phyloP scores from a whole-genome alignment of 2,888 invertebrate genomes.

The Melanostoma scalare region DNA sequence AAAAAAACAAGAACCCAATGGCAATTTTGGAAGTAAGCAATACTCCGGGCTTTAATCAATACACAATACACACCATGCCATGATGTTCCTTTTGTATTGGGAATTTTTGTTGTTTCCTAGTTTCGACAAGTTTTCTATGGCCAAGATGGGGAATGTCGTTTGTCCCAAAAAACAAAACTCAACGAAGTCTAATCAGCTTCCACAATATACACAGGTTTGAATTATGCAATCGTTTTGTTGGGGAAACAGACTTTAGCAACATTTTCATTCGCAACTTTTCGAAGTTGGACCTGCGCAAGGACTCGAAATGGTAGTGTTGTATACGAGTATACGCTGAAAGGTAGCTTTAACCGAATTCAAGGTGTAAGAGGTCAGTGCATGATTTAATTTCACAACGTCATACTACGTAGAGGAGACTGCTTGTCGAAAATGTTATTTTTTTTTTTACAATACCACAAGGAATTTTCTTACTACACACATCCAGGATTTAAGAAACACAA shows the following conservation, averaged over 20 bases:
- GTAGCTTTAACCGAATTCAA: conserved; percentile 13
- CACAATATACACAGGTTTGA: conserved; percentile 42
- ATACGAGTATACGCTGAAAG: neutral
- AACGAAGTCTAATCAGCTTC: conserved; percentile 38
- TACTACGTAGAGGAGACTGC: conserved; percentile 38
- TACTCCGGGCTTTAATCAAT: conserved; percentile 60
- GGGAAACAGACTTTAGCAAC: conserved; percentile 29
- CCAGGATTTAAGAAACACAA: conserved; percentile 17
- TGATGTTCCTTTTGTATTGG: neutral
- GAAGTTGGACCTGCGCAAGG: conserved; percentile 54
- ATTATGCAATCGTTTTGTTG: conserved; percentile 56
- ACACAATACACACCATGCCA: conserved; percentile 13
- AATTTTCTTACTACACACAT: neutral
- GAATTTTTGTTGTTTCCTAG: conserved; percentile 1
- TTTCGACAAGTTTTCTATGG: conserved; percentile 42
- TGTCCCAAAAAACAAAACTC: conserved; percentile 48
- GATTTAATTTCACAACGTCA: conserved; percentile 36
- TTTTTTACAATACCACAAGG: neutral
- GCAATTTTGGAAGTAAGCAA: conserved; percentile 38
- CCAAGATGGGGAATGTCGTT: conserved; percentile 27
- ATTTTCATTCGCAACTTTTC: conserved; percentile 66
- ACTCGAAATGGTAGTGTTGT: neutral
- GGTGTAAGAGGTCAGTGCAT: conserved; percentile 60
- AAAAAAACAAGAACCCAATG: conserved; percentile 5
- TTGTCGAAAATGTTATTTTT: neutral